Percentiles rank a stretch among this genome's conserved stretches.
These are phyloP conservation scores for Scomberomorus guttatus DNA, from an alignment of 2,797 vertebrate genomes.

Conservation along the genomic window DNA sequence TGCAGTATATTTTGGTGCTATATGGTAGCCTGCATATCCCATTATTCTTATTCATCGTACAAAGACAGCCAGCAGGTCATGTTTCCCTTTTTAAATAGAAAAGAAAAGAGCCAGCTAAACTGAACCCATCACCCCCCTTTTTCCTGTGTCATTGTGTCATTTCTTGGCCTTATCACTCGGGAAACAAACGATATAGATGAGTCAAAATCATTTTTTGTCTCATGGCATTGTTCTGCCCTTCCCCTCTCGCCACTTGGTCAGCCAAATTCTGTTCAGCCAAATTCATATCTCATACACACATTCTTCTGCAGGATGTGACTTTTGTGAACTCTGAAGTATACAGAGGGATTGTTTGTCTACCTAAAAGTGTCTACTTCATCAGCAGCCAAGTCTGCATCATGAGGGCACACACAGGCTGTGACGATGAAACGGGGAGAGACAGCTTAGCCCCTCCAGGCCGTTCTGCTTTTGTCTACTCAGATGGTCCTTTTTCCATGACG, in stretches of 20 bases:
- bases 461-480: slow-evolving; percentile 60
- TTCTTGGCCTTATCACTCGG: slow-evolving; percentile 56
- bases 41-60: slow-evolving; percentile 53
- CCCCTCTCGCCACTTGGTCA: slow-evolving; percentile 33
- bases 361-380: slow-evolving; percentile 52
- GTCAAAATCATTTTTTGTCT: slow-evolving; percentile 42
- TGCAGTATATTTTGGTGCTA: slow-evolving; percentile 25
- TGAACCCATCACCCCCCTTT: slow-evolving; percentile 40
- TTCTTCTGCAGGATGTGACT: slow-evolving; percentile 77
- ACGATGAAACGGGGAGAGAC: slow-evolving; percentile 50
- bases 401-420: slow-evolving; percentile 10
- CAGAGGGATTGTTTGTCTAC: slow-evolving; percentile 56
- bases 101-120: slow-evolving; percentile 11
- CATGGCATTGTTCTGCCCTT: slow-evolving; percentile 78
- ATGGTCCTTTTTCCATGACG: slow-evolving; percentile 37
- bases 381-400: slow-evolving; percentile 42
- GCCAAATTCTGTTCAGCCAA: slow-evolving; percentile 20
- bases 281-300: slow-evolving; percentile 63
- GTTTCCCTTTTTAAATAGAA: slow-evolving; percentile 63
- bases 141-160: slow-evolving; percentile 74
- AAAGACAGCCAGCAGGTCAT: slow-evolving; percentile 59
- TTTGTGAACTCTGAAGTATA: slow-evolving; percentile 56
- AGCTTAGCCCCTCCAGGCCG: slow-evolving; percentile 43
- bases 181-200: slow-evolving; percentile 72
- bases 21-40: slow-evolving; percentile 22